Percentiles rank a stretch among this genome's conserved stretches.
These are phyloP conservation scores for Leptobrachium leishanense DNA, from an alignment of 2,113 vertebrate species.

Conservation along the genomic window DNA sequence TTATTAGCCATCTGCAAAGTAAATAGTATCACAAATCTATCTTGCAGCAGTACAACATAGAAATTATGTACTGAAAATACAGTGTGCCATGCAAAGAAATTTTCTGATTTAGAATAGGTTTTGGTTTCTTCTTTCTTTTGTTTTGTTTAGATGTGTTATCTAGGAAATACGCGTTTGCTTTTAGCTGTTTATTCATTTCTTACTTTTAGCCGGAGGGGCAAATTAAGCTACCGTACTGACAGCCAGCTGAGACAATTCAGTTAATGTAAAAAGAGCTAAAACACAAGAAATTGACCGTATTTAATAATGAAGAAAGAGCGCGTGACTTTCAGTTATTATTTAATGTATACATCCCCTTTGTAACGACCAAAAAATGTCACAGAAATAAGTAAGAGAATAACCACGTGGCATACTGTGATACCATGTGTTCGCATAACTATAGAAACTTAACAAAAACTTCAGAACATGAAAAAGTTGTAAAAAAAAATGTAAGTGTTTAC, in stretches of 20 bases:
- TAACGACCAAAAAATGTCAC: background rate
- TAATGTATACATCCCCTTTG: no score
- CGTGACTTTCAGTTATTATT: no score
- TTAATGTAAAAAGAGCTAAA: constrained; percentile 17
- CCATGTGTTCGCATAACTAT: no score
- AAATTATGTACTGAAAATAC: background rate
- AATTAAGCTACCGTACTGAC: constrained; percentile 39
- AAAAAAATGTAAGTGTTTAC: no score
- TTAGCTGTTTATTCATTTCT: background rate
- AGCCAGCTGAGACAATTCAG: constrained; percentile 35
- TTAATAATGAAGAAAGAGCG: no score
- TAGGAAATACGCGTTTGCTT: background rate
- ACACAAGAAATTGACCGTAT: constrained; percentile 10
- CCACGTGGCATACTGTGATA: no score
- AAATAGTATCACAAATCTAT: constrained; percentile 26
- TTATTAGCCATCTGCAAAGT: constrained; percentile 18
- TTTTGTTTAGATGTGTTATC: background rate
- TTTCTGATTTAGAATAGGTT: background rate
- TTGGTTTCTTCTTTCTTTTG: background rate
- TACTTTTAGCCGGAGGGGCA: constrained; percentile 25
- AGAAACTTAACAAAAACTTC: no score
- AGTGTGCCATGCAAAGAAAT: background rate
- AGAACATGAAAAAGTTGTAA: no score
- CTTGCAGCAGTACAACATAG: background rate
- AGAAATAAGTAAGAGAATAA: no score